Evolutionary conservation across 2,113 vertebrate genomes (phyloP).

Genomic region (sheep (Ovis aries)): DNA sequence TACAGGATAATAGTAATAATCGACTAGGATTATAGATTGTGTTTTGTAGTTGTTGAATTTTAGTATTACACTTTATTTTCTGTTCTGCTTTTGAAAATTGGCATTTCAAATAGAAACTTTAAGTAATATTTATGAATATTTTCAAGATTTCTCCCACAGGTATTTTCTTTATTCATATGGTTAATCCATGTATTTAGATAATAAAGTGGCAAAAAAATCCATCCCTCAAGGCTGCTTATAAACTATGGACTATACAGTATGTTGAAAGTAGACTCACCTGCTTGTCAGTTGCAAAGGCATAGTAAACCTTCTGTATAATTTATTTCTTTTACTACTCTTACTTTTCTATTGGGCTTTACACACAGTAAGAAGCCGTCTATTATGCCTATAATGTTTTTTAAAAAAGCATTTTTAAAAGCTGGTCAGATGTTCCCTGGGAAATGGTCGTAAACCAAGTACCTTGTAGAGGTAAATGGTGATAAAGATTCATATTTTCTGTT

Average conservation of each 20-base stretch:
- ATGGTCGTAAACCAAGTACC: background rate
- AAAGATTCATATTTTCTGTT: background rate
- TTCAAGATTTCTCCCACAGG: background rate
- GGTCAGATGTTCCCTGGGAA: background rate
- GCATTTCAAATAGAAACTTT: background rate
- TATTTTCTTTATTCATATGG: constrained; percentile 6
- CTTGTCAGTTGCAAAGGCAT: background rate
- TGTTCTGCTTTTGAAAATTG: background rate
- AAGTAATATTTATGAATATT: background rate
- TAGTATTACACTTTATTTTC: background rate
- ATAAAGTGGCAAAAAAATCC: background rate
- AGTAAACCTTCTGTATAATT: background rate
- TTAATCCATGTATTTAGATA: background rate
- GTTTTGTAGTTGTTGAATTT: background rate
- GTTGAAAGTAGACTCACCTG: background rate
- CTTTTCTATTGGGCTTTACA: background rate
- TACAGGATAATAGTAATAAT: background rate
- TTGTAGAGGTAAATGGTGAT: background rate
- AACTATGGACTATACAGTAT: background rate
- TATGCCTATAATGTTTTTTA: background rate
- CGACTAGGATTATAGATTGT: background rate
- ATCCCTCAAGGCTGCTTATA: background rate
- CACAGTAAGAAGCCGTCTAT: background rate
- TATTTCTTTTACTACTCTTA: background rate
- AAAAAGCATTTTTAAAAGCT: background rate